Base-by-base conservation (phyloP, 2,797 vertebrate species). In the Astyanax mexicanus region DNA sequence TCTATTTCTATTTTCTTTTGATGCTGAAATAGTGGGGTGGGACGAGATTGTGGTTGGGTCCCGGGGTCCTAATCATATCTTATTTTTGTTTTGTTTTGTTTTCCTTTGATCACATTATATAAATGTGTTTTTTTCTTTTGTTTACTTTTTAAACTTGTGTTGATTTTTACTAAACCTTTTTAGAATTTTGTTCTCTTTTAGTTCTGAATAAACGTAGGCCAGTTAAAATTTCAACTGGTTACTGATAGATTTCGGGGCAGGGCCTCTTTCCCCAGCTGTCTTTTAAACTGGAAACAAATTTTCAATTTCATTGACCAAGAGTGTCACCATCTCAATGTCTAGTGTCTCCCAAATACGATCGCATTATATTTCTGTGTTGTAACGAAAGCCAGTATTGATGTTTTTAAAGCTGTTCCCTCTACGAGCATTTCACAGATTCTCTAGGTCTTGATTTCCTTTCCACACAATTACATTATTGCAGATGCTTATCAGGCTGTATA, bases 41-140 rank as follows among this genome's bases (percentile, higher is more conserved):
- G 83, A 57, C 83, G 78, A 60, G 76, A 67, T 72, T 61, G 58
- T 0, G 13, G 77, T 80, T 8, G 68, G 84, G 84, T 78, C 85
- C 83, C 85, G 78, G 86, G 83, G 87, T 92, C 86, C 37, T 84
- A 90, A 89, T 92, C 84, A 83, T 89, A 42, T 52, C 25, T 54
- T 60, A 51, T 84, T 76, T 77, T 88, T 88, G 86, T 75, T 69
- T 81, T 72, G 49, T 44, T 69, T 10, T 64, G 2, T 23, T 52
- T 3, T 21, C 47, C 2, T 52, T 42, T 68, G n/a, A n/a, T n/a
- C n/a, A n/a, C n/a, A n/a, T n/a, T n/a, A n/a, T n/a, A n/a, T n/a
- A n/a, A n/a, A n/a, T 64, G 6, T 51, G 21, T 3, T 21, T 45
- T 25, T 52, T 42, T 68, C 21, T n/a, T 52, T 61, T 13, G 19